These are phyloP conservation scores for Pardosa pseudoannulata DNA, from an alignment of 2,888 invertebrate species.

Conservation along the genomic window DNA sequence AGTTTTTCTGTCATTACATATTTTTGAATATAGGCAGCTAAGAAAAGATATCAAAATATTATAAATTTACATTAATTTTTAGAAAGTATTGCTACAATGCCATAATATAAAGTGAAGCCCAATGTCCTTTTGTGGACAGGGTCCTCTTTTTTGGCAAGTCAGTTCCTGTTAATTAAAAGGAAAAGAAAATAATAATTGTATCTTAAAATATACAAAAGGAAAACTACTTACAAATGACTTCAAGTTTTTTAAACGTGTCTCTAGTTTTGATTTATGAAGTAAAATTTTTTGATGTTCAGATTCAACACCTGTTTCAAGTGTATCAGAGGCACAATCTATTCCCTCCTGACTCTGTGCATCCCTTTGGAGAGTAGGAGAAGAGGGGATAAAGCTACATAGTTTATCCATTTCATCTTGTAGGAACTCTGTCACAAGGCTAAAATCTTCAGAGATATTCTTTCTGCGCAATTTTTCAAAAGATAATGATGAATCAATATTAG, in stretches of 20 bases:
- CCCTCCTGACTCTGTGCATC: neutral
- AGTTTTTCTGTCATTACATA: no score
- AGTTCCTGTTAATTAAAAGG: no score
- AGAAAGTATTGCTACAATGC: no score
- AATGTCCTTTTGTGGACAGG: no score
- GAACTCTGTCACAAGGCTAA: constrained; percentile 53
- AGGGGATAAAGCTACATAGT: constrained; percentile 20
- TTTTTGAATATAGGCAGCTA: no score
- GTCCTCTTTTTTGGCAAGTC: no score
- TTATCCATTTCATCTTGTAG: constrained; percentile 46
- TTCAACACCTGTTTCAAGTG: neutral
- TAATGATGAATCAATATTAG: neutral
- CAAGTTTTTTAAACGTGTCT: constrained; percentile 32
- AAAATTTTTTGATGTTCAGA: constrained; percentile 20
- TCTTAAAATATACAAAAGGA: neutral
- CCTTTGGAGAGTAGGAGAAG: constrained; percentile 4
- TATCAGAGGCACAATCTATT: neutral
- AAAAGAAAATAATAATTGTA: no score
- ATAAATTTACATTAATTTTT: no score
- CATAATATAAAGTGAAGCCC: no score
- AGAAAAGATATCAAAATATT: no score
- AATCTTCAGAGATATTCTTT: constrained; percentile 32
- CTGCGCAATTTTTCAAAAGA: constrained; percentile 40
- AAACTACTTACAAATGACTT: constrained; percentile 35
- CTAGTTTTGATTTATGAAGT: constrained; percentile 35